Percentiles rank a stretch among this genome's conserved stretches.
phyloP scores from a whole-genome alignment of 2,888 invertebrate genomes.

The Aphodius granarius region DNA sequence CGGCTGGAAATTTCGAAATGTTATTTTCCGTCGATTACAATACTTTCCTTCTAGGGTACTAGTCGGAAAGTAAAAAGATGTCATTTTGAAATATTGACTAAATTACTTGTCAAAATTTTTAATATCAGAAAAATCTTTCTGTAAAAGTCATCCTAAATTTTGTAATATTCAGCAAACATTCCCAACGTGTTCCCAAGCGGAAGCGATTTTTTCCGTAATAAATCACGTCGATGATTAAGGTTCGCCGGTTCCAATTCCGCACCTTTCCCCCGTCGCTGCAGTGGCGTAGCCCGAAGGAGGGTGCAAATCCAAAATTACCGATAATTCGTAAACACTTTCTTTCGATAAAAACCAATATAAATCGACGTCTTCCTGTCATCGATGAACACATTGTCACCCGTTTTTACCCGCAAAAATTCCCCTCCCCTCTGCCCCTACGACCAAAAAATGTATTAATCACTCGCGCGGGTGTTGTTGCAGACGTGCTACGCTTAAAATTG shows the following conservation, averaged over 20 bases:
- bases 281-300: not conserved
- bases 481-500: conserved; percentile 5
- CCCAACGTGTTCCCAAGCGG: no score
- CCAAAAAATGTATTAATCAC: conserved; percentile 10
- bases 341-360: not conserved
- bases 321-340: not conserved
- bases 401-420: no score
- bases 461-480: conserved; percentile 1
- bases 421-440: not conserved
- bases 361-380: not conserved
- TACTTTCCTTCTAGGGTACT: no score
- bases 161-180: no score
- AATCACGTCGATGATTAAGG: conserved; percentile 32
- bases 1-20: no score
- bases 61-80: no score
- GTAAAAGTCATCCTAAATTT: no score
- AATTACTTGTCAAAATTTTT: no score
- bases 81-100: no score
- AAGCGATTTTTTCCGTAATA: conserved; percentile 31
- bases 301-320: not conserved
- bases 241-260: conserved; percentile 20
- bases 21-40: no score
- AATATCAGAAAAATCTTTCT: no score
- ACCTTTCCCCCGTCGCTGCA: not conserved
- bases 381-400: not conserved